A percentile compares a stretch with the other conserved stretches of the same genome.
Conservation (phyloP, 2,797 vertebrate species). For the Helicolenus hilgendorfi region DNA sequence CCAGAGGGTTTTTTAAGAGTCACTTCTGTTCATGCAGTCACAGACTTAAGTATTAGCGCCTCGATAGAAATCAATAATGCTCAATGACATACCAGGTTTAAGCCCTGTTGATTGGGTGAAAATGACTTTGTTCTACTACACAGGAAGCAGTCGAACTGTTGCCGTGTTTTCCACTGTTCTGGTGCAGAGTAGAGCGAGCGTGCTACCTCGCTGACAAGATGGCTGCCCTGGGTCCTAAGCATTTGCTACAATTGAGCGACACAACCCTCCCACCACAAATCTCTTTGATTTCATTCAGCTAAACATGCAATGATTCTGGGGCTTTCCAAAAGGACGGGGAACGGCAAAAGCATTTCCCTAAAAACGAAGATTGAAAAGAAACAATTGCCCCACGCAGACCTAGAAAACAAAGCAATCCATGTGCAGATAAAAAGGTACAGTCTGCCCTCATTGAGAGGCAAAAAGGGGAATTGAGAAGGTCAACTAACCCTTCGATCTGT, state of each 20-base stretch:
- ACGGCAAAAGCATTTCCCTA: conserved; percentile 76
- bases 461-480: conserved; percentile 79
- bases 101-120: conserved; percentile 85
- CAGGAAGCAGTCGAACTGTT: conserved; percentile 77
- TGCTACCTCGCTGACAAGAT: conserved; percentile 62
- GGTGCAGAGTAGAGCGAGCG: conserved; percentile 63
- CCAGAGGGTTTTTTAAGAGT: conserved; percentile 88
- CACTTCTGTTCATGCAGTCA: conserved; percentile 93
- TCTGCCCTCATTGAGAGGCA: conserved; percentile 73
- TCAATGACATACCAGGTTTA: conserved; percentile 88
- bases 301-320: conserved; percentile 86
- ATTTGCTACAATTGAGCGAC: conserved; percentile 77
- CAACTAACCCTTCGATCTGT: conserved; percentile 88
- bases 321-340: conserved; percentile 65
- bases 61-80: conserved; percentile 83
- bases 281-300: conserved; percentile 86
- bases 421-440: conserved; percentile 82
- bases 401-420: conserved; percentile 79
- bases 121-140: conserved; percentile 73
- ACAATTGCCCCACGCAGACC: conserved; percentile 69
- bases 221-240: conserved; percentile 79
- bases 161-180: conserved; percentile 70
- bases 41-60: conserved; percentile 92
- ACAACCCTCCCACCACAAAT: conserved; percentile 80
- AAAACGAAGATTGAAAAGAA: conserved; percentile 70